Evolutionary conservation across 2,113 vertebrate genomes (phyloP), one percentile per base, ranked within the genome.

Genomic region (Mobula birostris): DNA sequence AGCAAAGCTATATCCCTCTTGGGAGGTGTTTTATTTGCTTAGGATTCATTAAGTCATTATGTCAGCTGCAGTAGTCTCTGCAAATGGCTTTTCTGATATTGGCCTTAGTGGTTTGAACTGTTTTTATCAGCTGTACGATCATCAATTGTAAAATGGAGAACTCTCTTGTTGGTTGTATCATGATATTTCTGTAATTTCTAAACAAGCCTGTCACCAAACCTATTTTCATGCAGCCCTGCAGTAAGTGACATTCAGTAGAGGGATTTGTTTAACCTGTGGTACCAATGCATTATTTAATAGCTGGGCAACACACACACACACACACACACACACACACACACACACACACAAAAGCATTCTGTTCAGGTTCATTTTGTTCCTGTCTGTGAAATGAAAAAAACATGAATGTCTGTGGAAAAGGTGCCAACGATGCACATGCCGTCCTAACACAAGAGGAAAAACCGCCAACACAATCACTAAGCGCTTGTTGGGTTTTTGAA

Each of bases 241-340:
- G 61, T 32, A 66, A 93, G 40, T 27, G 91, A 12, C 40, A 74
- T 93, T 48, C 70, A 56, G 68, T 74, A 56, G 36, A 74, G 70
- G 91, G 70, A 93, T 93, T 72, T 93, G 70, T 93, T 93, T 93
- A 93, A 93, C 91, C 70, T 93, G 90, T 92, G 91, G 32, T 48
- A 29, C 1, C 11, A 27, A 32, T 93, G 91, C 68, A 76, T 93
- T 93, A 93, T 93, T 93, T 56, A 93, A 74, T 11, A 74, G 70
- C 90, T 12, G 68, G 36, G 68, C 36, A 48, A 56, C 91, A 70
- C 21, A 56, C 48, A 48, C 1, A 48, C 3, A 48, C 48, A 48
- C 48, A 48, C 48, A 48, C 1, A 48, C 3, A 48, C 48, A 48
- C 48, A 48, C 48, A 48, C 48, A 48, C 48, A 48, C 48, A 48